These are phyloP conservation scores for Phasianus colchicus DNA, from an alignment of 2,113 vertebrate species.

Conservation along the genomic window DNA sequence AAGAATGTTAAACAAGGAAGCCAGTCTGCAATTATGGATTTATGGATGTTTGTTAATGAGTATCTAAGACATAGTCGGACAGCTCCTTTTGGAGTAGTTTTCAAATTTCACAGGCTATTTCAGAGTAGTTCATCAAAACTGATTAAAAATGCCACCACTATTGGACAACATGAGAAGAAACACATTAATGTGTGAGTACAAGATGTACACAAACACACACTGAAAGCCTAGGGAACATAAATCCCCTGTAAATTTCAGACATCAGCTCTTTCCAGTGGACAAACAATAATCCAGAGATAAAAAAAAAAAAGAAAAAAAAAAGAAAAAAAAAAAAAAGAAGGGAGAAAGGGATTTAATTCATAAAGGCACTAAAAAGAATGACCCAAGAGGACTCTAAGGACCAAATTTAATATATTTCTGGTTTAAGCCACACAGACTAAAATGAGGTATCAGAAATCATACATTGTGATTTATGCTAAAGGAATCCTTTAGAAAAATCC, in stretches of 20 bases:
- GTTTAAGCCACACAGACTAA: slow-evolving; percentile 39
- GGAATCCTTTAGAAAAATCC: slow-evolving; percentile 49
- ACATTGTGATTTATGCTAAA: slow-evolving; percentile 56
- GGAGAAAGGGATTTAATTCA: slow-evolving; percentile 31
- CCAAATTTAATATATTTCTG: slow-evolving; percentile 48
- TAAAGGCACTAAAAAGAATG: slow-evolving; percentile 22
- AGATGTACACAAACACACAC: background rate
- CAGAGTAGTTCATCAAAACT: slow-evolving; percentile 38
- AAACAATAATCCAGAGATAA: background rate
- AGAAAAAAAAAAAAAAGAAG: background rate
- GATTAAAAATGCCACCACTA: slow-evolving; percentile 38
- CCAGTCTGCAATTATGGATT: slow-evolving; percentile 57
- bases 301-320: background rate
- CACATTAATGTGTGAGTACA: slow-evolving; percentile 3
- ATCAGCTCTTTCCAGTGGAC: background rate
- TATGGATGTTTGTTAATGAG: slow-evolving; percentile 63
- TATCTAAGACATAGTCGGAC: slow-evolving; percentile 43
- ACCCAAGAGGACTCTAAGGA: slow-evolving; percentile 30
- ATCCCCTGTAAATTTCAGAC: background rate
- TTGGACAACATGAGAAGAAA: background rate
- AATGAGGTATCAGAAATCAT: slow-evolving; percentile 44
- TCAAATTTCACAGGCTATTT: slow-evolving; percentile 46
- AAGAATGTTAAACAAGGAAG: slow-evolving; percentile 69
- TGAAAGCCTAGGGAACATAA: background rate
- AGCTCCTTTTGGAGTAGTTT: slow-evolving; percentile 42